Conservation (phyloP, 1,140 invertebrate genomes). For the Adoxophyes honmai region DNA sequence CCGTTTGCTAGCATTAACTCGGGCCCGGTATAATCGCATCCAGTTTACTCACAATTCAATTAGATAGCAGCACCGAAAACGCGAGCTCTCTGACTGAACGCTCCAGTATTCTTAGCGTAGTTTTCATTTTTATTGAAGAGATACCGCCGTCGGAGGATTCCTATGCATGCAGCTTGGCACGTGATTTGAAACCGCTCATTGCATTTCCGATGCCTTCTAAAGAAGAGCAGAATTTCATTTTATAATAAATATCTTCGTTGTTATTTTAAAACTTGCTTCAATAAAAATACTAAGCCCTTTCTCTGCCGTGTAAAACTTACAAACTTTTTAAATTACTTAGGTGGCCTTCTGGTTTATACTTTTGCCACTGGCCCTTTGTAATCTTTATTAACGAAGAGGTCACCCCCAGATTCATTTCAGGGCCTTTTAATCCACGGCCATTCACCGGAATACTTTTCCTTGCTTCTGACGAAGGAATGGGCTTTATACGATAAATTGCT, state of each 20-base stretch:
- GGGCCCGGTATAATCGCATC: background rate
- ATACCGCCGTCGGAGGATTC: background rate
- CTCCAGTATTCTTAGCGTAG: conserved; percentile 6
- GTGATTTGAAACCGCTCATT: conserved; percentile 5
- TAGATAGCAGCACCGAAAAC: no score
- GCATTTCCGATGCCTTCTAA: no score
- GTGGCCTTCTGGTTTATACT: background rate
- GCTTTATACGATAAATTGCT: conserved; percentile 11
- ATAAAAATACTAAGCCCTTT: no score
- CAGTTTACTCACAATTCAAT: no score
- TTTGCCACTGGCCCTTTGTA: conserved; percentile 18
- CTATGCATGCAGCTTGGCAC: conserved; percentile 3
- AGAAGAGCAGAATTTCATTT: no score
- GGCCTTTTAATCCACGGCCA: conserved; percentile 27
- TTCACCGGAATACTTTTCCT: conserved; percentile 21
- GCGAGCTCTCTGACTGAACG: no score
- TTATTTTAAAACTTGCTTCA: no score
- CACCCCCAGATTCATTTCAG: conserved; percentile 23
- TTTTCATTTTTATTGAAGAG: conserved; percentile 13
- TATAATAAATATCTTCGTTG: no score
- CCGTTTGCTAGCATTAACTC: conserved; percentile 27
- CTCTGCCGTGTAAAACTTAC: no score
- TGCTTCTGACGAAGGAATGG: conserved; percentile 2
- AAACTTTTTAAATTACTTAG: background rate
- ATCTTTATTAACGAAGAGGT: conserved; percentile 39